Base-by-base conservation (phyloP, 2,888 invertebrate genomes). In the Oscheius sp. region DNA sequence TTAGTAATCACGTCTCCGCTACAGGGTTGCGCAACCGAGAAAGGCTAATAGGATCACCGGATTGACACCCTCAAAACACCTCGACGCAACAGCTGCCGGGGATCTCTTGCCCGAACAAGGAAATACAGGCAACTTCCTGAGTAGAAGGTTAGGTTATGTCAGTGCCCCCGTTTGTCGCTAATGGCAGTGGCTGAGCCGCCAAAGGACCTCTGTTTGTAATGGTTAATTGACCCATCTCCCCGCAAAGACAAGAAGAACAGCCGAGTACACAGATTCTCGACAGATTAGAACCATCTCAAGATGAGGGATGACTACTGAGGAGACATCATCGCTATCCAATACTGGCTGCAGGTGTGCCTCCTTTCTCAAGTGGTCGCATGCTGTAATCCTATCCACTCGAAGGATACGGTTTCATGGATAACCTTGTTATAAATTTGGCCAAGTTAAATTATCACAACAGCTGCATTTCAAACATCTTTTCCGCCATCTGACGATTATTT, bases 181-280 rank as follows among this genome's bases (percentile, higher is more conserved):
- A 66, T 66, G 66, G 66, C 52, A n/a, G 13, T 25, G 66, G 27
- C 63, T 29, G 35, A 52, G 49, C 66, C 61, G 61, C 27, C 66
- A 66, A 66, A 66, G 66, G 35, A 25, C n/a, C 52, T 55, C 69
- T 69, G 69, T 69, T 69, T 69, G 69, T 69, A 41, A 69, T 69
- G 69, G 69, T 56, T 69, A 69, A 55, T 69, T 69, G 69, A 69
- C 69, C 69, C 69, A 41, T 21, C n/a, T 27, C 27, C 16, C 66
- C 66, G 52, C 66, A 66, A 66, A 66, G 52, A 52, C 52, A 49
- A 66, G 66, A 66, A 66, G 29, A 66, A 66, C 66, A 66, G 66
- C 52, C 66, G 66, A n/a, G 66, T 49, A 66, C 66, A 66, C 52
- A 66, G 49, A 66, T 66, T 52, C 66, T 29, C 27, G 52, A 52